Base-by-base conservation (phyloP, 2,113 vertebrate genomes). In the Pseudopipra pipra region DNA sequence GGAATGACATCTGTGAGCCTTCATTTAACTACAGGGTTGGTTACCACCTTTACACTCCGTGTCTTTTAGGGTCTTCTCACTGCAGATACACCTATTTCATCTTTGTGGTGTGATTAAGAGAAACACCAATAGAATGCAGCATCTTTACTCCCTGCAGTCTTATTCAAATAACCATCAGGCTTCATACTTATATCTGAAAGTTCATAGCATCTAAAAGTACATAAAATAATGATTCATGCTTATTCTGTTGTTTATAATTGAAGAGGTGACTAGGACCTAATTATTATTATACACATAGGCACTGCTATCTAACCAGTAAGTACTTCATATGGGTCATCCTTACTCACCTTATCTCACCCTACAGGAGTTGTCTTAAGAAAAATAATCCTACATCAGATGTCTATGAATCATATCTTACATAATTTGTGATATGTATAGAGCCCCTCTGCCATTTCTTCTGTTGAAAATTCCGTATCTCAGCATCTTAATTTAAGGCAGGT, bases 21-120 rank as follows among this genome's bases (percentile, higher is more conserved):
- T 73, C 4, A 11, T 49, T 62, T 63, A 33, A 22, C 52, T 54
- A 5, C 8, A 41, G 28, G n/a, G 14, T 52, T 0, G 0, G 28
- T 21, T 21, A 25, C 27, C 17, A 8, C 37, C 30, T 59, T 79
- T 56, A 65, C 0, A 3, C 20, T 15, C 20, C 11, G 30, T 54
- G 27, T 46, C 31, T 75, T 58, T 27, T 49, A 3, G 2, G 2
- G 28, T 11, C 22, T 76, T 82, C 39, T 75, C 4, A 3, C 23
- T 84, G 16, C 33, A 78, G 20, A 33, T 61, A 20, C 18, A 66
- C 5, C 14, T 67, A 8, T 56, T 71, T 25, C 5, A 14, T 51
- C 51, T 77, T 14, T 31, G 46, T 51, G 27, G 2, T 28, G 28
- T 58, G 52, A 37, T 67, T 25, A 67, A 67, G 51, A 73, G 58